Conservation (phyloP, 2,888 invertebrate species). For the Eumacrocentrus americanus region DNA sequence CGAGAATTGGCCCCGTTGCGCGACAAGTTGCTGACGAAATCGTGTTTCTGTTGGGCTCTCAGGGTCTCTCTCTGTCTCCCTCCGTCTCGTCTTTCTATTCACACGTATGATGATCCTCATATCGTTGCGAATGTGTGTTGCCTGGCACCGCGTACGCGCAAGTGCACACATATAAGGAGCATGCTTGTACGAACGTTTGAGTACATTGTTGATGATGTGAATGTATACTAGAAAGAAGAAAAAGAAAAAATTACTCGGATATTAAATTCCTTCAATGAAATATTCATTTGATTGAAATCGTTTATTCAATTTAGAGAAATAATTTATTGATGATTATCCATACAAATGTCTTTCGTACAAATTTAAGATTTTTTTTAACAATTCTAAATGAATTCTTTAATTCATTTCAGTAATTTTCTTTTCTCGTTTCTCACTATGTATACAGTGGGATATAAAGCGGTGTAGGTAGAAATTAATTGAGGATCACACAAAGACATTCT, state of each 20-base stretch:
- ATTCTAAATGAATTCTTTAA: too few species aligned
- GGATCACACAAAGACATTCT: slow-evolving; percentile 9
- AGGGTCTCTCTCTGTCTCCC: slow-evolving; percentile 11
- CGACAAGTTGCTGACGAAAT: slow-evolving; percentile 17
- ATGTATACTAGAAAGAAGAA: too few species aligned
- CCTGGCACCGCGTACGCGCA: neutral
- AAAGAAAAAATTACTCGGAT: too few species aligned
- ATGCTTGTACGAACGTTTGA: neutral
- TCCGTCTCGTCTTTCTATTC: slow-evolving; percentile 1
- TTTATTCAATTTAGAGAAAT: too few species aligned
- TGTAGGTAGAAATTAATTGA: slow-evolving; percentile 1
- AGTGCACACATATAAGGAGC: neutral
- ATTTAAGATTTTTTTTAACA: too few species aligned
- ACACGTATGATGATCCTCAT: neutral
- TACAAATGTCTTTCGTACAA: too few species aligned
- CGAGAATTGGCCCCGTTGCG: slow-evolving; percentile 11
- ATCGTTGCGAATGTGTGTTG: neutral
- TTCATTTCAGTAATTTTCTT: too few species aligned
- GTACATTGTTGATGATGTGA: neutral
- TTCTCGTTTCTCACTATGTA: too few species aligned
- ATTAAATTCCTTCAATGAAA: too few species aligned
- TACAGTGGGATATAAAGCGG: too few species aligned
- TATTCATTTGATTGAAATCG: too few species aligned
- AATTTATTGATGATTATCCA: too few species aligned
- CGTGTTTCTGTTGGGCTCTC: slow-evolving; percentile 19